Evolutionary conservation across 2,113 vertebrate genomes (phyloP).

Genomic region (Chloroceryle aenea): DNA sequence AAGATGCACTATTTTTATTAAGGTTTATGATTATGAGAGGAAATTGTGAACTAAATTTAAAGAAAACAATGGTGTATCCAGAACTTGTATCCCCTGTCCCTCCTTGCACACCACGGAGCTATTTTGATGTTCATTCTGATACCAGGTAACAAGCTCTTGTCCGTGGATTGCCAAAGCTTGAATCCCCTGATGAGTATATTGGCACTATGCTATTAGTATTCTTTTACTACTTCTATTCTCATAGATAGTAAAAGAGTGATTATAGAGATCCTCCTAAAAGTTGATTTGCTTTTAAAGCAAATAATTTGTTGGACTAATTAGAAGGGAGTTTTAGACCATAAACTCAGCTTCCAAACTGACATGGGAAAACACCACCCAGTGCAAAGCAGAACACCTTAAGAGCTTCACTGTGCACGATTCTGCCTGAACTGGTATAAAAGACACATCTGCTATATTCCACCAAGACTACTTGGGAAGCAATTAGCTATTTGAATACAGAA

Average conservation of each 20-base stretch:
- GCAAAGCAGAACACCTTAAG: neutral
- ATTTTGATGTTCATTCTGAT: neutral
- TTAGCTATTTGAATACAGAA: constrained; percentile 22
- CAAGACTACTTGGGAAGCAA: constrained; percentile 14
- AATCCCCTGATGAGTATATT: neutral
- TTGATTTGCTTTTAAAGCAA: neutral
- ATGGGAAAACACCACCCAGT: neutral
- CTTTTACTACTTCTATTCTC: neutral
- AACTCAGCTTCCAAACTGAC: neutral
- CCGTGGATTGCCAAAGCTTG: neutral
- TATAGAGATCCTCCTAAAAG: neutral
- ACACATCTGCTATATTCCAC: neutral
- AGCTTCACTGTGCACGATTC: neutral
- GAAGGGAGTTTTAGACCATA: neutral
- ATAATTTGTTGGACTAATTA: constrained; percentile 8
- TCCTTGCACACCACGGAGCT: neutral
- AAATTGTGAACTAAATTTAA: neutral
- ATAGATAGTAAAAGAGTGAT: neutral
- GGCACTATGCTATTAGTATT: neutral
- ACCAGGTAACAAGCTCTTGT: neutral
- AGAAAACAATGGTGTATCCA: neutral
- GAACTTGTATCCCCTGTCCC: neutral
- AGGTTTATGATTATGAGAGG: neutral
- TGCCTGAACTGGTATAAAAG: neutral
- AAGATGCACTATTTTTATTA: neutral